Conservation (phyloP, 1,140 invertebrate genomes). For the Reticulitermes speratus region DNA sequence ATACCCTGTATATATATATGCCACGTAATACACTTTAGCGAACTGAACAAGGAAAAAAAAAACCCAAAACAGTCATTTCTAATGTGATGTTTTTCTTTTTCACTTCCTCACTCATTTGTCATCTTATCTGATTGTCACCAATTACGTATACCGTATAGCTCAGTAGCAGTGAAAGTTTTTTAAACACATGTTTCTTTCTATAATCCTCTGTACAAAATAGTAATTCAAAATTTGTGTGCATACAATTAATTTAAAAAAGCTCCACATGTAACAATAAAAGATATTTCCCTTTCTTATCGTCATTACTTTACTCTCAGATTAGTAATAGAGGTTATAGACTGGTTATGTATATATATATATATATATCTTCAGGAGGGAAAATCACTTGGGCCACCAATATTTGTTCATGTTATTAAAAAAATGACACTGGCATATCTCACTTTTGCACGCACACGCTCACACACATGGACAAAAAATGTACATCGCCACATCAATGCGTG, state of each 20-base stretch:
- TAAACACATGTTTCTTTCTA: neutral
- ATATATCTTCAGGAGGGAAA: neutral
- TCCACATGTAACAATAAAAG: conserved; percentile 5
- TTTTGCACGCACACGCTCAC: neutral
- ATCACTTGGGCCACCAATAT: neutral
- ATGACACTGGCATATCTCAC: neutral
- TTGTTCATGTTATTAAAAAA: neutral
- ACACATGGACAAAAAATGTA: neutral
- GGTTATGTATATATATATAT: neutral
- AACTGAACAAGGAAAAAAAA: neutral
- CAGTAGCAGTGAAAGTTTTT: neutral
- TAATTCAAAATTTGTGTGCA: neutral
- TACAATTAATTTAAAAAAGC: conserved; percentile 16
- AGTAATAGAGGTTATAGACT: neutral
- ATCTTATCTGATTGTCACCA: conserved; percentile 25
- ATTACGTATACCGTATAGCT: conserved; percentile 26
- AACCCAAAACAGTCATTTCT: neutral
- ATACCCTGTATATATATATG: too few species aligned
- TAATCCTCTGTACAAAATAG: conserved; percentile 18
- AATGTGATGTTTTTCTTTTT: neutral
- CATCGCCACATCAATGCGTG: neutral
- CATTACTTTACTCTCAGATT: neutral
- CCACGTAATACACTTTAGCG: neutral
- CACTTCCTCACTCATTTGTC: neutral
- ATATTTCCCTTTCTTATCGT: neutral